Base-by-base conservation (phyloP, 2,113 vertebrate species). In the Collichthys lucidus region DNA sequence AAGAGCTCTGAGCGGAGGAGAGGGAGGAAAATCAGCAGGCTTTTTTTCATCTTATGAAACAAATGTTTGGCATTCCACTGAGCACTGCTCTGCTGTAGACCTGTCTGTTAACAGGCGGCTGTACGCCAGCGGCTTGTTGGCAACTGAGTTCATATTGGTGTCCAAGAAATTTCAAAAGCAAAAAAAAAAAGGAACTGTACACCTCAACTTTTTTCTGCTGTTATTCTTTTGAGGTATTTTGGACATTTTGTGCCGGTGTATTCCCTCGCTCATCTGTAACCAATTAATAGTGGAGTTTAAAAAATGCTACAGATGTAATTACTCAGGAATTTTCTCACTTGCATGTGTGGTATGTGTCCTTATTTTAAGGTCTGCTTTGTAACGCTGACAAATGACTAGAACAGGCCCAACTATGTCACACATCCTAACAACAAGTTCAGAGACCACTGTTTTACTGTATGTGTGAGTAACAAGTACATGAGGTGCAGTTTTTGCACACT, bases 41-140 rank as follows among this genome's bases (percentile, higher is more conserved):
- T 86, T 82, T 87, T 87, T 89, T 84, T 86, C 80, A 89, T 81
- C 90, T 89, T 91, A 90, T 91, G 90, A 94, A 91, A 90, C 78
- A 88, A 91, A 93, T 93, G 89, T 90, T 91, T 94, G 80, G 90
- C 84, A 95, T 94, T 95, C 94, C 94, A 81, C 46, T 24, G 83
- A 77, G 85, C 73, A 50, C 65, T 52, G 90, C 88, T 87, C 84
- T 86, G 92, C 91, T 91, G 92, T 88, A 89, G 91, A 90, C 84
- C 84, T 89, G 90, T 91, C 88, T 87, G 92, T 90, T 91, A 88
- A 77, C 74, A 69, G 87, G 62, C 82, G 63, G 82, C 80, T 59
- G 59, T 42, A 46, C 17, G 80, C 91, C 92, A 91, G 86, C n/a
- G 80, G 80, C 85, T 89, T 72, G 85, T 77, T 91, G 84, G 89